Conservation (phyloP, 2,888 invertebrate genomes). For the Drosophila ustulata region DNA sequence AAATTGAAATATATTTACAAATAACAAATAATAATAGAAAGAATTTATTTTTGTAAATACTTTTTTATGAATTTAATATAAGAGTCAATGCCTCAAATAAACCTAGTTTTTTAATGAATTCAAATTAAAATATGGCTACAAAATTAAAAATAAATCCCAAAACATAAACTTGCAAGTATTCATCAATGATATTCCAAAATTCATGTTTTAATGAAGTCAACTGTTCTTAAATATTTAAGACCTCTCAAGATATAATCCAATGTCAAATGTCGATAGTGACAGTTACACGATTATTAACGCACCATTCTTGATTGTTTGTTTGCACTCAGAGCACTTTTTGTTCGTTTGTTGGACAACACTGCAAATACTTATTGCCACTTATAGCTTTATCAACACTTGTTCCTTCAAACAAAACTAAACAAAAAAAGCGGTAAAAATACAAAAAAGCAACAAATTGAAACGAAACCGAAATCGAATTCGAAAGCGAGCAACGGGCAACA, state of each 20-base stretch:
- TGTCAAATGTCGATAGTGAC: neutral
- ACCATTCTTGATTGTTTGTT: conserved; percentile 4
- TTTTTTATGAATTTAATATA: no score
- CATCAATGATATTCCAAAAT: no score
- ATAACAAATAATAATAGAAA: no score
- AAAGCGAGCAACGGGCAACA: conserved; percentile 58
- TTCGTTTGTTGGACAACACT: neutral
- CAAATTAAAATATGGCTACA: no score
- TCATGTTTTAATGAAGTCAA: no score
- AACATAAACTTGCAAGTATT: no score
- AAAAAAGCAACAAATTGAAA: conserved; percentile 11
- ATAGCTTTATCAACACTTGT: conserved; percentile 1
- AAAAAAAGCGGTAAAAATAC: neutral
- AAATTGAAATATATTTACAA: no score
- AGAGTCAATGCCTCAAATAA: no score
- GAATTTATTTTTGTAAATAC: no score
- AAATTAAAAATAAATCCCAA: no score
- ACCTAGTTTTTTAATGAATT: no score
- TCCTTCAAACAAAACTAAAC: neutral
- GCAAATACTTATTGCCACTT: neutral
- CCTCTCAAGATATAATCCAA: neutral
- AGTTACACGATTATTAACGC: conserved; percentile 3
- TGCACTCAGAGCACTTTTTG: neutral
- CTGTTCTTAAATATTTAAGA: neutral
- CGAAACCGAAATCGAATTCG: conserved; percentile 44